A percentile compares a stretch with the other conserved stretches of the same genome.
phyloP scores from a whole-genome alignment of 2,797 vertebrate genomes.

The Hippoglossus hippoglossus region DNA sequence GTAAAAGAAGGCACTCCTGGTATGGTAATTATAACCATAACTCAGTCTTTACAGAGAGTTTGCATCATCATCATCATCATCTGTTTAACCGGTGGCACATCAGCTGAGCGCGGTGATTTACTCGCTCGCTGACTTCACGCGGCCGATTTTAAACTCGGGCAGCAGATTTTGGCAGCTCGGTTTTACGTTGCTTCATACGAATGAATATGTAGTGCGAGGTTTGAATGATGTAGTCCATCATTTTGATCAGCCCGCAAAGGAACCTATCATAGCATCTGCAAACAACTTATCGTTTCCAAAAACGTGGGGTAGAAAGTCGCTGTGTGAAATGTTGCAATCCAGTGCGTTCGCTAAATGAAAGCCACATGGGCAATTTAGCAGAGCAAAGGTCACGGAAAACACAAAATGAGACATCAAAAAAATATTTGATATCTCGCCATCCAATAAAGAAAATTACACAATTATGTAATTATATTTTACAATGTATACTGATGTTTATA shows the following conservation, averaged over 20 bases:
- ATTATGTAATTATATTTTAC: background rate
- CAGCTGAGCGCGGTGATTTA: constrained; percentile 25
- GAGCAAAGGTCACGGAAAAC: too few species aligned
- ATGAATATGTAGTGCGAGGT: background rate
- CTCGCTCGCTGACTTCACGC: constrained; percentile 6
- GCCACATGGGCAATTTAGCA: too few species aligned
- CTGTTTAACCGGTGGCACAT: background rate
- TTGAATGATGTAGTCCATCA: constrained; percentile 9
- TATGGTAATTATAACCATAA: constrained; percentile 35
- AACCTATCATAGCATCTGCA: background rate
- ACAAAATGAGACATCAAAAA: too few species aligned
- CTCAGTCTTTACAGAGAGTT: constrained; percentile 31
- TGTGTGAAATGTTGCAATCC: too few species aligned
- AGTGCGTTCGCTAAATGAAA: too few species aligned
- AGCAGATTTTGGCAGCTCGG: background rate
- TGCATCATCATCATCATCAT: constrained; percentile 18
- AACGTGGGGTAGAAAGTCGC: background rate
- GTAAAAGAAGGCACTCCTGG: constrained; percentile 10
- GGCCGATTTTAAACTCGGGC: constrained; percentile 2
- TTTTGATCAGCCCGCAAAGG: background rate
- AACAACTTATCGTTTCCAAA: background rate
- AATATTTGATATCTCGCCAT: too few species aligned
- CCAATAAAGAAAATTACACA: too few species aligned
- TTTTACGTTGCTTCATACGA: background rate
- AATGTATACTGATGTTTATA: background rate